Evolutionary conservation across 2,797 vertebrate genomes (phyloP), one percentile per base, ranked within the genome.

Genomic region (Borostomias antarcticus): DNA sequence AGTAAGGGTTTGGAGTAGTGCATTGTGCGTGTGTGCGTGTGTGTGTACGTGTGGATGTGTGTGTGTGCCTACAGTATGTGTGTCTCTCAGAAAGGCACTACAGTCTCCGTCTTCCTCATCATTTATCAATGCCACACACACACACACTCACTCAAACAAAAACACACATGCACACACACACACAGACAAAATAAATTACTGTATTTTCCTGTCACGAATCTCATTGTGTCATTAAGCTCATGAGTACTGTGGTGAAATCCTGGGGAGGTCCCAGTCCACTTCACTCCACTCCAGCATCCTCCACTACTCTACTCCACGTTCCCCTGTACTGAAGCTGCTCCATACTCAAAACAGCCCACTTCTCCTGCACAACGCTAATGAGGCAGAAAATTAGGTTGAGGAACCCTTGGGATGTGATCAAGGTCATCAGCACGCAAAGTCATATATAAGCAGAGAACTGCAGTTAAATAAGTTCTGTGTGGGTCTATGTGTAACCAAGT

Each of bases 351-450:
- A 68, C 72, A 80, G 65, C 85, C 82, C 78, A 84, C 30, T 80
- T 85, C 81, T 76, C 75, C 75, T 69, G 76, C 70, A 60, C 73
- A 51, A 75, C n/a, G 59, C 73, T 86, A 88, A 89, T 86, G 85
- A 88, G 78, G 82, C 82, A 73, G 82, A 86, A 84, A 84, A 86
- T 85, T 75, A 66, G 80, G 80, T 80, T 43, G 57, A 78, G 79
- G 85, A 78, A 64, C 80, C 79, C 63, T 69, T 51, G 74, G 77
- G 75, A 82, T 78, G 76, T 72, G 73, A 84, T 78, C 62, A 66
- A 78, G 73, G 71, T 82, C 77, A 80, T 70, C 70, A 50, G 73
- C 72, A 72, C 68, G 76, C 75, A 80, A 79, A 79, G 65, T 32
- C 47, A 52, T 76, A 74, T 23, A 53, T n/a, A n/a, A n/a, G n/a